These are phyloP conservation scores for Ceuthmochares aereus DNA, from an alignment of 2,113 vertebrate species.

Conservation along the genomic window DNA sequence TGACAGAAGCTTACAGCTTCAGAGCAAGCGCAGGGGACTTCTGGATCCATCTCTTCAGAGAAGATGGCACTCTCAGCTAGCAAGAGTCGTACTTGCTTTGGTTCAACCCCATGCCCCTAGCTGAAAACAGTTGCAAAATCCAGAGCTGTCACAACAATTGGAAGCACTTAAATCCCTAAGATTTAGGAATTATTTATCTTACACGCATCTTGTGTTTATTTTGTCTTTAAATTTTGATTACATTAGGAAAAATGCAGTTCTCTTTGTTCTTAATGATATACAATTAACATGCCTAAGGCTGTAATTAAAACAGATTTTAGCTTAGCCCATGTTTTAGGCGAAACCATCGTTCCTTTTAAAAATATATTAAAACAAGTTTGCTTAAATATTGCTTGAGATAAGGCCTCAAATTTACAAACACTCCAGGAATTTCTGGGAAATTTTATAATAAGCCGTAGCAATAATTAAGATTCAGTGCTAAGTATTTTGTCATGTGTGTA, in stretches of 20 bases:
- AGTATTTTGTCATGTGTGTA: not conserved
- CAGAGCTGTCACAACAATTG: not conserved
- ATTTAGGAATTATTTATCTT: not conserved
- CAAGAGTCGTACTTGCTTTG: not conserved
- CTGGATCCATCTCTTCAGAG: rapidly evolving
- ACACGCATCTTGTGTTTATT: not conserved
- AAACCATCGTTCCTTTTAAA: not conserved
- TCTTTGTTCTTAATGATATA: not conserved
- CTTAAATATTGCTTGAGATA: not conserved
- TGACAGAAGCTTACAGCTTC: not conserved
- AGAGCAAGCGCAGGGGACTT: not conserved
- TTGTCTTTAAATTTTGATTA: not conserved
- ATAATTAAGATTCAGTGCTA: not conserved
- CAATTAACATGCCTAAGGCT: not conserved
- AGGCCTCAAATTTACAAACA: not conserved
- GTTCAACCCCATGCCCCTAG: not conserved
- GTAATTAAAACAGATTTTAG: not conserved
- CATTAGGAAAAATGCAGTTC: not conserved
- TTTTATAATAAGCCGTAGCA: not conserved
- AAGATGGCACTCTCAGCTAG: not conserved
- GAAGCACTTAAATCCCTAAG: not conserved
- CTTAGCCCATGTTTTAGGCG: not conserved
- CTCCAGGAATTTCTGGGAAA: not conserved
- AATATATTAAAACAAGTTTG: not conserved
- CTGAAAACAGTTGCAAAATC: not conserved